phyloP scores from a whole-genome alignment of 2,888 invertebrate genomes.

The Parasteatoda lunata region DNA sequence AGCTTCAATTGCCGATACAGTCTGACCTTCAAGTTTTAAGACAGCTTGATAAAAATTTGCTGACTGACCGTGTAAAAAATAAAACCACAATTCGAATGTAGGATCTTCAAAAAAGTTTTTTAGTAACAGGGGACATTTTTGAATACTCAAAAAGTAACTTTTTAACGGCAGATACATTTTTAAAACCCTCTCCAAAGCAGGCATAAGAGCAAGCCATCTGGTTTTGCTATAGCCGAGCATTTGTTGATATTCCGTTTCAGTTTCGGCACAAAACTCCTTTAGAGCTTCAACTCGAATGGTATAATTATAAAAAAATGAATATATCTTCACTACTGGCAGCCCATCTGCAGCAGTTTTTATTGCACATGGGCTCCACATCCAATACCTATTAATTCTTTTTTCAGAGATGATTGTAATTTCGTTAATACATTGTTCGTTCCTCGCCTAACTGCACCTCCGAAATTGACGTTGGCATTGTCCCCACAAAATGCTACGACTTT shows the following conservation, averaged over 20 bases:
- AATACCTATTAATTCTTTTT: not conserved
- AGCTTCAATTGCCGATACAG: no score
- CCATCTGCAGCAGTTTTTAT: not conserved
- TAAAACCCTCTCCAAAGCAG: not conserved
- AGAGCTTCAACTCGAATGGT: not conserved
- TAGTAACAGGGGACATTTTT: constrained; percentile 1
- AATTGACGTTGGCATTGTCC: no score
- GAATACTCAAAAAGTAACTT: not conserved
- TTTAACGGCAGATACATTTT: not conserved
- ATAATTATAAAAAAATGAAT: not conserved
- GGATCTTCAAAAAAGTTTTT: not conserved
- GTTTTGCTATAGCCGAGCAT: no score
- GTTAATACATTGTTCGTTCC: no score
- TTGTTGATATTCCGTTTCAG: no score
- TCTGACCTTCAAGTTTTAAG: no score
- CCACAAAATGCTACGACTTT: no score
- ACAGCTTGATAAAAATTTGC: no score
- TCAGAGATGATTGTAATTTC: no score
- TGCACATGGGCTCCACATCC: not conserved
- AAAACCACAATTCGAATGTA: no score
- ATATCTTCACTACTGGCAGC: not conserved
- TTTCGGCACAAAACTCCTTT: not conserved
- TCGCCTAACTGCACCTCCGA: no score
- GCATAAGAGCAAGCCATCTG: not conserved
- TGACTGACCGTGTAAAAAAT: not conserved